Evolutionary conservation across 1,140 invertebrate genomes (phyloP).

Genomic region (Anastatus disparis): DNA sequence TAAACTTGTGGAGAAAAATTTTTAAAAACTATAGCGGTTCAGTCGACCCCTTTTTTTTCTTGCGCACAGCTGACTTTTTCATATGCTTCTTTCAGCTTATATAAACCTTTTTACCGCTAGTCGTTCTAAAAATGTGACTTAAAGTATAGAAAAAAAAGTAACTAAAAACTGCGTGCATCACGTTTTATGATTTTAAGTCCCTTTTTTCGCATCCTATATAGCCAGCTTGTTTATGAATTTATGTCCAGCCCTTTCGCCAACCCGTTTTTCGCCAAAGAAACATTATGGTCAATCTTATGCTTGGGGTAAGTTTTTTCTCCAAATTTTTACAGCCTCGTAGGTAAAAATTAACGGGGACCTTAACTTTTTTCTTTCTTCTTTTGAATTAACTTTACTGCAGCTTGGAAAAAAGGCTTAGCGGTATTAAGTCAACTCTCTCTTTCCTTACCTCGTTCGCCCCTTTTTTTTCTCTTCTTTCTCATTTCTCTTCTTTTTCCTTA

Average conservation of each 20-base stretch:
- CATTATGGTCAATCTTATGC: background rate
- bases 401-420: slow-evolving; percentile 53
- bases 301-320: no score
- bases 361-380: slow-evolving; percentile 46
- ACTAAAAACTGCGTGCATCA: background rate
- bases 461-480: no score
- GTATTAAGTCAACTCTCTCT: slow-evolving; percentile 53
- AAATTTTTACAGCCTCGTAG: slow-evolving; percentile 11
- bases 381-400: slow-evolving; percentile 60
- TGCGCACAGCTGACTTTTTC: slow-evolving; percentile 40
- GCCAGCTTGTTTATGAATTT: slow-evolving; percentile 63
- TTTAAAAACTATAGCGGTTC: no score
- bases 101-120: slow-evolving; percentile 39
- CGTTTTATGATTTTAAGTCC: slow-evolving; percentile 34
- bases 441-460: slow-evolving; percentile 37
- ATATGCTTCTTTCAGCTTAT: slow-evolving; percentile 8
- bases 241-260: slow-evolving; percentile 47
- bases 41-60: background rate
- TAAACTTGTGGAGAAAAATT: no score
- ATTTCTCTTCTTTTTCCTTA: background rate
- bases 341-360: background rate
- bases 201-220: slow-evolving; percentile 43
- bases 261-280: slow-evolving; percentile 44
- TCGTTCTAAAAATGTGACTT: slow-evolving; percentile 35
- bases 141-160: background rate